Evolutionary conservation across 2,888 invertebrate genomes (phyloP).

Genomic region (Serrognathus titanus): DNA sequence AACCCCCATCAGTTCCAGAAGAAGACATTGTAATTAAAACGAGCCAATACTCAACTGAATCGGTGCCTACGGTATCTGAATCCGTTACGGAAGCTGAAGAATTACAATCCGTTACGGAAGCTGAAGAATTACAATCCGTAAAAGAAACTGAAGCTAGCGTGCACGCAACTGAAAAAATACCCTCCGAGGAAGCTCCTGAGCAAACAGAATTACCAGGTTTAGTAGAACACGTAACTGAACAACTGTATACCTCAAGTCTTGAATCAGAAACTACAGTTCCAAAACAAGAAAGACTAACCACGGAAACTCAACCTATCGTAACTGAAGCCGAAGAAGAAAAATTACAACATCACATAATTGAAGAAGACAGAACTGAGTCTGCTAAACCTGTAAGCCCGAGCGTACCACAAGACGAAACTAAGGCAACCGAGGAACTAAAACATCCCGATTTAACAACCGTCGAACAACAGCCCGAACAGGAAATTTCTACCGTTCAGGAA

Average conservation of each 20-base stretch:
- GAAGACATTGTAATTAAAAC: no score
- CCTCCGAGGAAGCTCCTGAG: background rate
- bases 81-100: background rate
- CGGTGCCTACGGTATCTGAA: background rate
- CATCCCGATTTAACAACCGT: no score
- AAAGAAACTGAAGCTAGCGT: background rate
- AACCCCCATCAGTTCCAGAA: no score
- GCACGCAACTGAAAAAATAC: background rate
- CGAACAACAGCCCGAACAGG: no score
- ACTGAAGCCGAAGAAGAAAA: conserved; percentile 2
- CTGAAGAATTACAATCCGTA: background rate
- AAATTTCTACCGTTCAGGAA: no score
- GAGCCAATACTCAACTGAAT: background rate
- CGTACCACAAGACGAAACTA: background rate
- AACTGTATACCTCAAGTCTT: no score
- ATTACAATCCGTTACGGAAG: background rate
- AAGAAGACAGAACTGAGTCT: background rate
- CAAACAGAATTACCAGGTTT: background rate
- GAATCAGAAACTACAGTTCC: no score
- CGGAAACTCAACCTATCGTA: background rate
- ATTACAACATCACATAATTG: background rate
- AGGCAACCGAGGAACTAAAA: no score
- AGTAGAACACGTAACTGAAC: background rate
- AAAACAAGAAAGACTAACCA: no score
- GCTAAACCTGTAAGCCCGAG: no score